Evolutionary conservation across 2,888 invertebrate genomes (phyloP).

Genomic region (Amphipyra berbera): DNA sequence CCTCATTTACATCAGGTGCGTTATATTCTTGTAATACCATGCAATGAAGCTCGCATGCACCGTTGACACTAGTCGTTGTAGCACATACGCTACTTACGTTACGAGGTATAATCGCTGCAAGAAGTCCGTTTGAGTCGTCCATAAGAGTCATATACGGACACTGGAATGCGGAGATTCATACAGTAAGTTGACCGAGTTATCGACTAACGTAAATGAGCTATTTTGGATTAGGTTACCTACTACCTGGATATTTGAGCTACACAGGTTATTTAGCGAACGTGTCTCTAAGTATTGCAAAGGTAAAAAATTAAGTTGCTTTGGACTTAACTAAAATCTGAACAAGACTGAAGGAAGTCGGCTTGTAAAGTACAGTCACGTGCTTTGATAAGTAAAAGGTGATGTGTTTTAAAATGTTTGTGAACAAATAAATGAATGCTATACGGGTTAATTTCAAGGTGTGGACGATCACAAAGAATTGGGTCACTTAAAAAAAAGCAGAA

Average conservation of each 20-base stretch:
- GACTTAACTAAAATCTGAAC: too few relatives aligned
- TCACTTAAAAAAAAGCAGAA: not conserved
- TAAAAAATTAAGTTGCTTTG: too few relatives aligned
- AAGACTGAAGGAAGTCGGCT: too few relatives aligned
- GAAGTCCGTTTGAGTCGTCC: constrained; percentile 28
- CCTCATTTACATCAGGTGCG: constrained; percentile 13
- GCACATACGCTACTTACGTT: constrained; percentile 18
- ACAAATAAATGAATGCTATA: too few relatives aligned
- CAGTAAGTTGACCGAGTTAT: constrained; percentile 42
- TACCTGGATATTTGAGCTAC: too few relatives aligned
- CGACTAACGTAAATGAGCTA: constrained; percentile 6
- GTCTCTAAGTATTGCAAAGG: too few relatives aligned
- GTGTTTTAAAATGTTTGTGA: too few relatives aligned
- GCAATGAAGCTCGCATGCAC: constrained; percentile 6
- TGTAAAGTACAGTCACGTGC: too few relatives aligned
- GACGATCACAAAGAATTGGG: too few relatives aligned
- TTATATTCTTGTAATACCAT: constrained; percentile 1
- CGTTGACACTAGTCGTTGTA: constrained; percentile 15
- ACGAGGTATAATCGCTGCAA: constrained; percentile 27
- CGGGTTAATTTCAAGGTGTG: too few relatives aligned
- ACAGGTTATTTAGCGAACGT: too few relatives aligned
- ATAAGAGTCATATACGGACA: constrained; percentile 17
- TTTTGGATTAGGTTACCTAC: constrained; percentile 4
- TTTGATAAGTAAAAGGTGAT: too few relatives aligned
- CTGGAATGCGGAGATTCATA: constrained; percentile 48